Evolutionary conservation across 2,888 invertebrate species (phyloP).

Genomic region (Calliopum simillimum): DNA sequence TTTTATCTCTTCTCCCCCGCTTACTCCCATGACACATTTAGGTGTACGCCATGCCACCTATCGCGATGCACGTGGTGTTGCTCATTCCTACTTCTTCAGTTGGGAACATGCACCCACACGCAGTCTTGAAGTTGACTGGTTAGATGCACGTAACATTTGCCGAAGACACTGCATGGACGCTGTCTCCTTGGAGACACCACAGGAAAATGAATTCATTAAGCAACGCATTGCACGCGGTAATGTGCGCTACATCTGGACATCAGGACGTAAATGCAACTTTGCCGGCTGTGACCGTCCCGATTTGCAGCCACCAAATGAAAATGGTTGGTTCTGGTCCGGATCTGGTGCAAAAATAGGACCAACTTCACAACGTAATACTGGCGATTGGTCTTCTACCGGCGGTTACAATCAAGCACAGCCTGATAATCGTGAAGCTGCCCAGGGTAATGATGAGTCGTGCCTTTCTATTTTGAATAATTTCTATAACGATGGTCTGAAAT

Average conservation of each 20-base stretch:
- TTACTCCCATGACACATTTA: conserved; percentile 59
- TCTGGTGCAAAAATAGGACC: conserved; percentile 92
- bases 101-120: conserved; percentile 89
- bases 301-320: conserved; percentile 85
- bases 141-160: conserved; percentile 91
- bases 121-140: conserved; percentile 88
- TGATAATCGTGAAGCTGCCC: conserved; percentile 90
- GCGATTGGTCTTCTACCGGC: conserved; percentile 91
- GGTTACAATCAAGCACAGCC: conserved; percentile 90
- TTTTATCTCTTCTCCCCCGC: not conserved
- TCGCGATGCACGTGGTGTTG: conserved; percentile 87
- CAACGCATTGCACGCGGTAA: conserved; percentile 85
- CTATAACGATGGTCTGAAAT: conserved; percentile 88
- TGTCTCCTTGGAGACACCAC: conserved; percentile 89
- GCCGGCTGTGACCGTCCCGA: conserved; percentile 88
- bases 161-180: conserved; percentile 94
- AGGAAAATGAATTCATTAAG: conserved; percentile 90
- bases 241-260: conserved; percentile 89
- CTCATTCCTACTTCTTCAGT: conserved; percentile 94
- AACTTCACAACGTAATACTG: conserved; percentile 87
- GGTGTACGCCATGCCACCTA: conserved; percentile 90
- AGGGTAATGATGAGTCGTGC: conserved; percentile 93
- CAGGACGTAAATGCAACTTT: conserved; percentile 92
- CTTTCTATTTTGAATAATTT: conserved; percentile 90
- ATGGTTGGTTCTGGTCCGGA: conserved; percentile 95